Evolutionary conservation across 53 echinoderm and acorn worm genomes (phyloP).

Genomic region (Echinarachnius parma): DNA sequence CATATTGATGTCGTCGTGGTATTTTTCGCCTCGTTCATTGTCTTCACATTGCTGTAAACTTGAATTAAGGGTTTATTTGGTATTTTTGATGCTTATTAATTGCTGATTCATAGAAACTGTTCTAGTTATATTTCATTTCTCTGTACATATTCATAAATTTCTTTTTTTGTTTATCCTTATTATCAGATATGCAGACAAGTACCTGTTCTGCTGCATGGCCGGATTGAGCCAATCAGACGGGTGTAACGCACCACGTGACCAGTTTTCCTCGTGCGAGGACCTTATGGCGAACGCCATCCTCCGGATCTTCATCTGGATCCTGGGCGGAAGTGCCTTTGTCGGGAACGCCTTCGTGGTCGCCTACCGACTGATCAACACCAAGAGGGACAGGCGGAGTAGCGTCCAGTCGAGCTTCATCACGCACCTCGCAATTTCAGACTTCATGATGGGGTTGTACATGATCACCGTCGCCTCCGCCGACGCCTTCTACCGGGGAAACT

Average conservation of each 20-base stretch:
- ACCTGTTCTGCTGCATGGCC: constrained; percentile 48
- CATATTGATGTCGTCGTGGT: too few species aligned
- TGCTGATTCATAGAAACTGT: too few species aligned
- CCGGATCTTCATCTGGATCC: constrained; percentile 54
- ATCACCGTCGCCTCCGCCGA: constrained; percentile 54
- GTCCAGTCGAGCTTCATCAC: constrained; percentile 55
- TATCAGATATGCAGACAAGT: constrained; percentile 38
- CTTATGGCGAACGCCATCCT: constrained; percentile 42
- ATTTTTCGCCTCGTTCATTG: too few species aligned
- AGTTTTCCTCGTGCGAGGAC: constrained; percentile 57
- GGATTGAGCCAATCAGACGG: not conserved
- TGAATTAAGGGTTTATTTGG: too few species aligned
- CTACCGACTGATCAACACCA: not conserved
- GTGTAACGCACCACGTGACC: constrained; percentile 43
- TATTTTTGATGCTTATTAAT: too few species aligned
- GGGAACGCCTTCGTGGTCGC: constrained; percentile 50
- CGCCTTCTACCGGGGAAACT: constrained; percentile 31
- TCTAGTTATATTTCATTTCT: too few species aligned
- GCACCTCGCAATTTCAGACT: constrained; percentile 55
- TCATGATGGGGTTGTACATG: constrained; percentile 64
- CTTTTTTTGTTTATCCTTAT: not conserved
- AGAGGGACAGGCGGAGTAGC: not conserved
- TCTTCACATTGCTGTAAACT: too few species aligned
- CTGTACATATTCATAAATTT: too few species aligned
- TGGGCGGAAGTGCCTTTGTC: constrained; percentile 49